Evolutionary conservation across 2,888 invertebrate species (phyloP).

Genomic region (Pecten maximus): DNA sequence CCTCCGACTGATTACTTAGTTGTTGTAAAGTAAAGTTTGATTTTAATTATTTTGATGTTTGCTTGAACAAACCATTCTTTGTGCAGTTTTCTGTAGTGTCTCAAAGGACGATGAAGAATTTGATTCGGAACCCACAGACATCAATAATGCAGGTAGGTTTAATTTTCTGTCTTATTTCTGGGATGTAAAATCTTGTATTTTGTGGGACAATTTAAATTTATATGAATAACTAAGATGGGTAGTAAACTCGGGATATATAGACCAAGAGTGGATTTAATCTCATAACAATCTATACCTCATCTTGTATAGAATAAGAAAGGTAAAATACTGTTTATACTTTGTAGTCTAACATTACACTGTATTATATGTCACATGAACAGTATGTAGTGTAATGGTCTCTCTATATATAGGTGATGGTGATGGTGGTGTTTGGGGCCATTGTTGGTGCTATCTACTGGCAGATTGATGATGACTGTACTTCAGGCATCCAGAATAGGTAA

Average conservation of each 20-base stretch:
- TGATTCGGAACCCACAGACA: constrained; percentile 80
- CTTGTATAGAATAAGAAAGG: too few species aligned
- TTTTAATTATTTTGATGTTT: too few species aligned
- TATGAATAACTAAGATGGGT: too few species aligned
- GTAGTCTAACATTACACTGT: too few species aligned
- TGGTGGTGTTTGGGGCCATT: constrained; percentile 79
- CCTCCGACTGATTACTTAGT: too few species aligned
- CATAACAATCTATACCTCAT: too few species aligned
- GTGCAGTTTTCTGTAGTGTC: constrained; percentile 74
- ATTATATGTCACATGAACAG: background rate
- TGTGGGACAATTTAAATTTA: too few species aligned
- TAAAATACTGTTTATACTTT: too few species aligned
- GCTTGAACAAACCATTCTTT: constrained; percentile 7
- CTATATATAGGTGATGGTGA: constrained; percentile 76
- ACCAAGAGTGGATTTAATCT: too few species aligned
- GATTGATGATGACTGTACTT: constrained; percentile 71
- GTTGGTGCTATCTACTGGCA: constrained; percentile 82
- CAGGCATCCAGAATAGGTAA: constrained; percentile 82
- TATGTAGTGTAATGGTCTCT: constrained; percentile 1
- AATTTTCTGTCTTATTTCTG: background rate
- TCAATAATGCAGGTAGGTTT: constrained; percentile 77
- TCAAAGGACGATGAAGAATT: constrained; percentile 76
- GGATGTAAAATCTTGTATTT: background rate
- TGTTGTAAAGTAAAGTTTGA: too few species aligned
- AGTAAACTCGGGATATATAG: too few species aligned